Evolutionary conservation across 2,888 invertebrate genomes (phyloP).

Genomic region (Trissoscelio sp.): DNA sequence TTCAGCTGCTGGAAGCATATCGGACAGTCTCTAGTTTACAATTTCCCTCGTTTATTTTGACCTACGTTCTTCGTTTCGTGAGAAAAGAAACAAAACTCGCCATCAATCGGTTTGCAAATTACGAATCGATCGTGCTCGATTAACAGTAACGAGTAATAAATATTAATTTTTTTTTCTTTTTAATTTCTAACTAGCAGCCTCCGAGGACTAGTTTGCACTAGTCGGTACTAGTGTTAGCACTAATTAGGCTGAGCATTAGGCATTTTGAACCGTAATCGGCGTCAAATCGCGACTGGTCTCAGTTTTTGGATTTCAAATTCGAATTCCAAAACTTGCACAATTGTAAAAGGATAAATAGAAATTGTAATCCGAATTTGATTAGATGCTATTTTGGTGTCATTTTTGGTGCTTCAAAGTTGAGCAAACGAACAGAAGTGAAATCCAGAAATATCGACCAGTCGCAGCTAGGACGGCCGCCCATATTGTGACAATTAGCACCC

Average conservation of each 20-base stretch:
- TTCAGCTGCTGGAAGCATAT: slow-evolving; percentile 73
- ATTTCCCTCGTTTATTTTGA: slow-evolving; percentile 47
- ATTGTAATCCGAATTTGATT: neutral
- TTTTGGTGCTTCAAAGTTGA: too few species aligned
- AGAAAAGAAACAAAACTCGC: slow-evolving; percentile 37
- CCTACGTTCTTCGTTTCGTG: slow-evolving; percentile 44
- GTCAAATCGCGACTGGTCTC: slow-evolving; percentile 56
- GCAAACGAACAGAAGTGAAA: too few species aligned
- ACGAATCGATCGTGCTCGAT: slow-evolving; percentile 71
- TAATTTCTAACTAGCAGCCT: slow-evolving; percentile 81
- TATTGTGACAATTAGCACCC: slow-evolving; percentile 67
- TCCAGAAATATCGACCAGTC: slow-evolving; percentile 49
- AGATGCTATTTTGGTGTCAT: too few species aligned
- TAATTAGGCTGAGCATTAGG: slow-evolving; percentile 80
- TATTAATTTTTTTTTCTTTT: slow-evolving; percentile 70
- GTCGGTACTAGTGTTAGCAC: slow-evolving; percentile 79
- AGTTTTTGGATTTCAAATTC: neutral
- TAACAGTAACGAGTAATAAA: slow-evolving; percentile 74
- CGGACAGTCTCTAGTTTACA: slow-evolving; percentile 71
- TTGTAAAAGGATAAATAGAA: slow-evolving; percentile 14
- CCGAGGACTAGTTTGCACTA: slow-evolving; percentile 80
- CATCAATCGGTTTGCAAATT: slow-evolving; percentile 56
- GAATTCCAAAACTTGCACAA: neutral
- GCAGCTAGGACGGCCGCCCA: slow-evolving; percentile 29
- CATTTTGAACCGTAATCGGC: slow-evolving; percentile 62